Conservation (phyloP, 2,113 vertebrate species). For the Urocynchramus pylzowi region DNA sequence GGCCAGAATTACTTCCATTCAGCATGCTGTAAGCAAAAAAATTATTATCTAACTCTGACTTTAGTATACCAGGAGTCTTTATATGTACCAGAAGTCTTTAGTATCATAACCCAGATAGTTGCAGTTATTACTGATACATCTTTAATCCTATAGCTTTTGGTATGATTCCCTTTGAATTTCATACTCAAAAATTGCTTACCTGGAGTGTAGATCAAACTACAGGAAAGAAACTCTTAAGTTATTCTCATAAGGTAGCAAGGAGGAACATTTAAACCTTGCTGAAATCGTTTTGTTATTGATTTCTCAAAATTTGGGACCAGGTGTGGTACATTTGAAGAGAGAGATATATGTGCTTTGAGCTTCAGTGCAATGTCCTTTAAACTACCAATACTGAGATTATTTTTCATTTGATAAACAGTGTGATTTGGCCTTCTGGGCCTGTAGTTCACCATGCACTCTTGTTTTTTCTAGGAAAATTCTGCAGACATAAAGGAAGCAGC, state of each 20-base stretch:
- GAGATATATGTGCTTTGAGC: accelerated
- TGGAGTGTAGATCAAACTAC: background rate
- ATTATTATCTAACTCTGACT: background rate
- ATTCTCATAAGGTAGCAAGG: background rate
- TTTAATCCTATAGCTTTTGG: background rate
- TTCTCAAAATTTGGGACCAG: background rate
- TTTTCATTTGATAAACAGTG: background rate
- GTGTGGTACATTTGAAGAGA: background rate
- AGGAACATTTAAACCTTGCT: background rate
- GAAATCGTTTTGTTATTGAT: accelerated
- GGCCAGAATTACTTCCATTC: background rate
- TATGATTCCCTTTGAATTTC: background rate
- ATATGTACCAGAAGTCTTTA: background rate
- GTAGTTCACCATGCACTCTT: background rate
- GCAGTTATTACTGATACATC: background rate
- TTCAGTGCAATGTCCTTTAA: background rate
- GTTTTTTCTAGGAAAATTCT: slow-evolving; percentile 74
- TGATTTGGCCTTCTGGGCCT: background rate
- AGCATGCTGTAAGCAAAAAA: background rate
- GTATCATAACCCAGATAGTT: background rate
- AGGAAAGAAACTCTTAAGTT: background rate
- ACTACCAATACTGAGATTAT: background rate
- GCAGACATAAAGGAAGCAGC: slow-evolving; percentile 76
- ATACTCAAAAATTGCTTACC: background rate
- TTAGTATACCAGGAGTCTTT: background rate